A percentile compares a stretch with the other conserved stretches of the same genome.
These are phyloP conservation scores for Oegoconia quadripuncta DNA, from an alignment of 2,888 invertebrate species.

Conservation along the genomic window DNA sequence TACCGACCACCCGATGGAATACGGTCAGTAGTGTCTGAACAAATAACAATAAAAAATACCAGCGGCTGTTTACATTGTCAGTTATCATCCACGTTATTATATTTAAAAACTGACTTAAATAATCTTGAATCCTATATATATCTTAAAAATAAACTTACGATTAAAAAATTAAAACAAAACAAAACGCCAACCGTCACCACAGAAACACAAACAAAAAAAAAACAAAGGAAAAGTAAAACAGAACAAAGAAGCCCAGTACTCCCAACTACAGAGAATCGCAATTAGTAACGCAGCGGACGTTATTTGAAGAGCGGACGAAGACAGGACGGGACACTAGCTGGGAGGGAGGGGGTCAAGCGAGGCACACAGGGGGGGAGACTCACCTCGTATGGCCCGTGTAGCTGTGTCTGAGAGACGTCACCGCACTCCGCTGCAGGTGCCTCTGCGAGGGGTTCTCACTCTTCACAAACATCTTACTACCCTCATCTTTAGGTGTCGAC, in stretches of 20 bases:
- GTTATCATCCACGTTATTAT: too few species aligned
- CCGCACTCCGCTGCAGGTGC: slow-evolving; percentile 25
- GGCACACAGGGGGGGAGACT: slow-evolving; percentile 32
- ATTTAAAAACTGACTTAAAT: too few species aligned
- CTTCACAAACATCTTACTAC: slow-evolving; percentile 11
- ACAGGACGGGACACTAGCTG: slow-evolving; percentile 2
- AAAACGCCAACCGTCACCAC: slow-evolving; percentile 15
- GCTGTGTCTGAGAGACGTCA: slow-evolving; percentile 49
- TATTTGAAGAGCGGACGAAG: slow-evolving; percentile 10
- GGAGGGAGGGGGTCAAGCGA: slow-evolving; percentile 14
- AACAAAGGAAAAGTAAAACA: slow-evolving; percentile 23
- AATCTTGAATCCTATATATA: too few species aligned
- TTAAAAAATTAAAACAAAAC: not conserved
- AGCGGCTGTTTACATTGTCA: too few species aligned
- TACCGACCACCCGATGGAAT: too few species aligned
- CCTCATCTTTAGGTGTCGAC: slow-evolving; percentile 49
- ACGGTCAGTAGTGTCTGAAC: too few species aligned
- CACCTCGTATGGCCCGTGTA: slow-evolving; percentile 59
- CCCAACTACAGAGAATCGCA: slow-evolving; percentile 13
- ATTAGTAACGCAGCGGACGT: slow-evolving; percentile 22
- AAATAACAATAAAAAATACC: too few species aligned
- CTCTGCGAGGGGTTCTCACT: slow-evolving; percentile 19
- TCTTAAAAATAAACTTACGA: not conserved
- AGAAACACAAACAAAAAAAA: slow-evolving; percentile 16
- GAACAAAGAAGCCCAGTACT: slow-evolving; percentile 10